Evolutionary conservation across 2,888 invertebrate genomes (phyloP).

Genomic region (Cataglyphis altisquamis): DNA sequence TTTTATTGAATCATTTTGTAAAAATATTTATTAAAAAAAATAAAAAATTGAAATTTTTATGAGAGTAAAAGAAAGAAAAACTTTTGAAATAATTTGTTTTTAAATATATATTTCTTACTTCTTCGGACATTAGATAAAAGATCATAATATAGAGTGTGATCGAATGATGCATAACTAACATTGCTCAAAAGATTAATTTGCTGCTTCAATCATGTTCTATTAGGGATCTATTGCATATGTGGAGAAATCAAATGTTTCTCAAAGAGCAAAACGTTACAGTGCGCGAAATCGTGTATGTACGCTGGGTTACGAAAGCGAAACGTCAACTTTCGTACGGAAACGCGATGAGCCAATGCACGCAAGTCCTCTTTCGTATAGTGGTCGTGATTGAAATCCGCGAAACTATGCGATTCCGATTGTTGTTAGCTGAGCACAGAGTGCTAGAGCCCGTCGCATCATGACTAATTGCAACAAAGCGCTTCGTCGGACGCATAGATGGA

Average conservation of each 20-base stretch:
- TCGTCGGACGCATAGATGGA: slow-evolving; percentile 50
- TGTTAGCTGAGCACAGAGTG: slow-evolving; percentile 48
- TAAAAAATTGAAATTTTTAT: no score
- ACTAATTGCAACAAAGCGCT: slow-evolving; percentile 63
- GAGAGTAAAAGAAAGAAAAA: no score
- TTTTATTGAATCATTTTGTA: not conserved
- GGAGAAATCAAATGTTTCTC: not conserved
- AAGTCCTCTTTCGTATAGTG: slow-evolving; percentile 54
- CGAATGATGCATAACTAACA: not conserved
- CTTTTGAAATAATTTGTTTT: not conserved
- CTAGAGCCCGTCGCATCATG: slow-evolving; percentile 49
- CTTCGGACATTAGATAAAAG: not conserved
- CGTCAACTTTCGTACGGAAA: slow-evolving; percentile 24
- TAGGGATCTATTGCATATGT: not conserved
- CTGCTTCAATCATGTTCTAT: not conserved
- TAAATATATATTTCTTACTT: not conserved
- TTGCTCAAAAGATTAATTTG: not conserved
- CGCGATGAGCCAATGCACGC: slow-evolving; percentile 31
- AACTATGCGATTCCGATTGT: slow-evolving; percentile 68
- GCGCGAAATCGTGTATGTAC: not conserved
- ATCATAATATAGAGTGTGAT: not conserved
- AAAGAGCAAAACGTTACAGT: not conserved
- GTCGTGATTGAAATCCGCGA: slow-evolving; percentile 61
- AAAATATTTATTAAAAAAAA: not conserved
- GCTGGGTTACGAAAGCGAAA: slow-evolving; percentile 1